These are phyloP conservation scores for Drosophila macrospina DNA, from an alignment of 2,888 invertebrate species.

Conservation along the genomic window DNA sequence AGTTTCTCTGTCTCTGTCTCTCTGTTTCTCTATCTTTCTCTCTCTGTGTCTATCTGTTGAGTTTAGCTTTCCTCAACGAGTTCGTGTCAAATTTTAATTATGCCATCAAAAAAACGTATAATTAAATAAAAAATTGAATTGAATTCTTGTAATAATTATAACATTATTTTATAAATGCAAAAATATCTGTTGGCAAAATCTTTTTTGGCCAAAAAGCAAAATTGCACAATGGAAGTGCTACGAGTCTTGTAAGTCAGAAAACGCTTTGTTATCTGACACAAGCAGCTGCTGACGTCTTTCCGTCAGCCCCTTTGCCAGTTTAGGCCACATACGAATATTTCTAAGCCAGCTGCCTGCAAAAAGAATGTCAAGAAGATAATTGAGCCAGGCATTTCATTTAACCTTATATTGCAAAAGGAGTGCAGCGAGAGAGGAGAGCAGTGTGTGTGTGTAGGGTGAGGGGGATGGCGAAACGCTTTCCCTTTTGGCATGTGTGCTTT, in stretches of 20 bases:
- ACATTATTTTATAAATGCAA: slow-evolving; percentile 50
- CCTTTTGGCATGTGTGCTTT: slow-evolving; percentile 45
- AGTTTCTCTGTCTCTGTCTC: slow-evolving; percentile 7
- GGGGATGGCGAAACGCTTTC: not conserved
- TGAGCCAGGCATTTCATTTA: slow-evolving; percentile 69
- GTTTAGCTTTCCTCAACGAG: slow-evolving; percentile 5
- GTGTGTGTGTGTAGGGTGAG: not conserved
- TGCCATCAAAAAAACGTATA: slow-evolving; percentile 52
- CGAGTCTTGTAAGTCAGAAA: slow-evolving; percentile 45
- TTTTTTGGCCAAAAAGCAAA: slow-evolving; percentile 35
- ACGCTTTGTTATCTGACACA: slow-evolving; percentile 75
- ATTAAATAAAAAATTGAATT: slow-evolving; percentile 35
- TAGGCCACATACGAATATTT: slow-evolving; percentile 50
- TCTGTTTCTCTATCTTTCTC: not conserved
- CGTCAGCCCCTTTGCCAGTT: slow-evolving; percentile 2
- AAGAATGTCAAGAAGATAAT: slow-evolving; percentile 74
- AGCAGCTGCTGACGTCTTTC: slow-evolving; percentile 60
- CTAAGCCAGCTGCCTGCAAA: slow-evolving; percentile 56
- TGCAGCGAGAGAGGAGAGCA: not conserved
- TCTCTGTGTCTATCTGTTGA: not conserved
- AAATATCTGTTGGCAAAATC: slow-evolving; percentile 61
- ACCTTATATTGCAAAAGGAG: slow-evolving; percentile 15
- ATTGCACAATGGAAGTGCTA: slow-evolving; percentile 53
- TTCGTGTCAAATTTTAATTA: slow-evolving; percentile 65
- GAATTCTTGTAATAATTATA: slow-evolving; percentile 15